phyloP scores from a whole-genome alignment of 2,113 vertebrate species.

The Lucifuga dentata region DNA sequence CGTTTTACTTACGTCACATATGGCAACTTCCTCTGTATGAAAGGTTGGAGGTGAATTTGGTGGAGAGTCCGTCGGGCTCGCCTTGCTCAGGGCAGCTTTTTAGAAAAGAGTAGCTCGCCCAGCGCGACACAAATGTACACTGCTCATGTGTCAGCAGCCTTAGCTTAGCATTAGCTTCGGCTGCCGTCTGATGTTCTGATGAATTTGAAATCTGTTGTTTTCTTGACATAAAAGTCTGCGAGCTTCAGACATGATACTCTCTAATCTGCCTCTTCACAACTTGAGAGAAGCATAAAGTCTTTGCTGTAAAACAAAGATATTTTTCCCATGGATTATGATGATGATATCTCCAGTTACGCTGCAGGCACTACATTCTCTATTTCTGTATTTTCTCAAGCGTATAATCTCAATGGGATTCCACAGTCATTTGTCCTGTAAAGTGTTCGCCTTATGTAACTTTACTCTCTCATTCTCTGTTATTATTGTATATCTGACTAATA shows the following conservation, averaged over 20 bases:
- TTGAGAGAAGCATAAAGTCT: slow-evolving; percentile 53
- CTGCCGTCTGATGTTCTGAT: slow-evolving; percentile 43
- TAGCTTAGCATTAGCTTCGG: slow-evolving; percentile 46
- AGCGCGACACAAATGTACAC: no score
- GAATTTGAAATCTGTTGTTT: slow-evolving; percentile 68
- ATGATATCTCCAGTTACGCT: slow-evolving; percentile 67
- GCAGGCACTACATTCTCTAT: slow-evolving; percentile 72
- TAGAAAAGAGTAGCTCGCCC: no score
- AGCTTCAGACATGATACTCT: slow-evolving; percentile 65
- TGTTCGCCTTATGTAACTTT: slow-evolving; percentile 74
- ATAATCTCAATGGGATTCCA: slow-evolving; percentile 69
- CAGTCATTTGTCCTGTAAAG: slow-evolving; percentile 76
- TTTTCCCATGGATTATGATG: slow-evolving; percentile 70
- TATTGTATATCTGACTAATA: slow-evolving; percentile 70
- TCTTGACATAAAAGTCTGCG: slow-evolving; percentile 44
- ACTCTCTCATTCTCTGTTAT: slow-evolving; percentile 65
- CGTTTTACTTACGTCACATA: no score
- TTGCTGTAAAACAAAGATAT: slow-evolving; percentile 65
- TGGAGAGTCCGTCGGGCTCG: no score
- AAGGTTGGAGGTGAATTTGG: no score
- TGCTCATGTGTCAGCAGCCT: no score
- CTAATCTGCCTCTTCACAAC: slow-evolving; percentile 74
- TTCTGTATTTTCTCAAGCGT: slow-evolving; percentile 72
- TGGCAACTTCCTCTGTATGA: no score
- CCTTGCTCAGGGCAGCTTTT: no score